These are phyloP conservation scores for Salarias fasciatus DNA, from an alignment of 2,797 vertebrate species.

Conservation along the genomic window DNA sequence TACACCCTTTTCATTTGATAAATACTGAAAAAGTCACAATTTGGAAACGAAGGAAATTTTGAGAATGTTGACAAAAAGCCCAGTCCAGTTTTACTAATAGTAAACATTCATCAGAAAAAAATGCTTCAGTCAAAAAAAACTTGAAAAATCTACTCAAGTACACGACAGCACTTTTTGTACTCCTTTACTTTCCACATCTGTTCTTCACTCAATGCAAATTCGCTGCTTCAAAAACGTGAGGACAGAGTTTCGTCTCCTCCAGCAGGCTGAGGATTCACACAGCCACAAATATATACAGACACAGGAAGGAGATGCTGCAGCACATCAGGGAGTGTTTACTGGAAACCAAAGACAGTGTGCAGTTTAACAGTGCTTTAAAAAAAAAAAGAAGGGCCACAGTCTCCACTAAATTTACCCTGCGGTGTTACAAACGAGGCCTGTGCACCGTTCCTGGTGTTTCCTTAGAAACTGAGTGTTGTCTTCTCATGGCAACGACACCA, in stretches of 20 bases:
- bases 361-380: slow-evolving; percentile 25
- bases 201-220: no score
- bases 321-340: slow-evolving; percentile 12
- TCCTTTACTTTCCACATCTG: no score
- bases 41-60: no score
- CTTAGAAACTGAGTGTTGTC: slow-evolving; percentile 78
- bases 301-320: neutral
- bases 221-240: neutral
- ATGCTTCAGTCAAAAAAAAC: neutral
- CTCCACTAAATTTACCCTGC: slow-evolving; percentile 55
- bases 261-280: no score
- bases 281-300: neutral
- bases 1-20: no score
- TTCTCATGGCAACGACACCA: slow-evolving; percentile 71
- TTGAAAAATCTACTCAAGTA: no score
- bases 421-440: slow-evolving; percentile 63
- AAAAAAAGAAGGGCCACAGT: neutral
- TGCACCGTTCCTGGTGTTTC: slow-evolving; percentile 64
- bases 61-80: no score
- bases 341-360: slow-evolving; percentile 24
- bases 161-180: no score
- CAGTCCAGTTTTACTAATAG: neutral
- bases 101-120: neutral
- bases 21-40: no score
- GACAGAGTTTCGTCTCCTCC: neutral